A percentile compares a stretch with the other conserved stretches of the same genome.
Conservation (phyloP, 2,888 invertebrate genomes). For the Griposia aprilina region DNA sequence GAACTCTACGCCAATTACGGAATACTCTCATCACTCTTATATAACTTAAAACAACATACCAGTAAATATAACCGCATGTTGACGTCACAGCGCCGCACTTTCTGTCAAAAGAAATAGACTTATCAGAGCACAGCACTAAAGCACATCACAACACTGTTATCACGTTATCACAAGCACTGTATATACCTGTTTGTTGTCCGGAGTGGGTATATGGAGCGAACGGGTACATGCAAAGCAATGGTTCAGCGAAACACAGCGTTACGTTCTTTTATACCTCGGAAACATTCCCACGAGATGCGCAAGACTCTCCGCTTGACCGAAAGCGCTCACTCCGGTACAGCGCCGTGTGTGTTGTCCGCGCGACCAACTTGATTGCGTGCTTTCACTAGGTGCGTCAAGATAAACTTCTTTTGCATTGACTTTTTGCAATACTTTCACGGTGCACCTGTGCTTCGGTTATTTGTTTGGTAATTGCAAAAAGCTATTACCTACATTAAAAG, state of each 20-base stretch:
- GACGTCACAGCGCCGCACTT: conserved; percentile 76
- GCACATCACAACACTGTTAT: conserved; percentile 63
- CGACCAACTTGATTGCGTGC: conserved; percentile 80
- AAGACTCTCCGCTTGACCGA: conserved; percentile 81
- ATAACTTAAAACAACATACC: conserved; percentile 77
- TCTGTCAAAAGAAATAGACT: conserved; percentile 88
- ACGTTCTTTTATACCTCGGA: conserved; percentile 90
- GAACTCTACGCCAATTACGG: conserved; percentile 51
- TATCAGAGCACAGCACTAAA: conserved; percentile 73
- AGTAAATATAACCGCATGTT: conserved; percentile 85
- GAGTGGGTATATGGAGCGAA: conserved; percentile 72
- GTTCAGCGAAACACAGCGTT: conserved; percentile 83
- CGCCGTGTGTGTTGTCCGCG: conserved; percentile 67
- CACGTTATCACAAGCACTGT: conserved; percentile 66
- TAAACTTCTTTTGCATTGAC: conserved; percentile 66
- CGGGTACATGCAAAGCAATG: conserved; percentile 85
- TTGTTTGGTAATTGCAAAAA: conserved; percentile 16
- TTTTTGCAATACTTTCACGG: conserved; percentile 73
- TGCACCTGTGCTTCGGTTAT: conserved; percentile 29
- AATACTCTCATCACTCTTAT: conserved; percentile 48
- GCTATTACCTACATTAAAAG: neutral
- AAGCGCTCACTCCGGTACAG: conserved; percentile 75
- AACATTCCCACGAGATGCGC: conserved; percentile 87
- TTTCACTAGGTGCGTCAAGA: conserved; percentile 74
- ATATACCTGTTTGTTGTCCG: conserved; percentile 74